phyloP scores from a whole-genome alignment of 2,888 invertebrate species.

The Chymomyza caudatula region DNA sequence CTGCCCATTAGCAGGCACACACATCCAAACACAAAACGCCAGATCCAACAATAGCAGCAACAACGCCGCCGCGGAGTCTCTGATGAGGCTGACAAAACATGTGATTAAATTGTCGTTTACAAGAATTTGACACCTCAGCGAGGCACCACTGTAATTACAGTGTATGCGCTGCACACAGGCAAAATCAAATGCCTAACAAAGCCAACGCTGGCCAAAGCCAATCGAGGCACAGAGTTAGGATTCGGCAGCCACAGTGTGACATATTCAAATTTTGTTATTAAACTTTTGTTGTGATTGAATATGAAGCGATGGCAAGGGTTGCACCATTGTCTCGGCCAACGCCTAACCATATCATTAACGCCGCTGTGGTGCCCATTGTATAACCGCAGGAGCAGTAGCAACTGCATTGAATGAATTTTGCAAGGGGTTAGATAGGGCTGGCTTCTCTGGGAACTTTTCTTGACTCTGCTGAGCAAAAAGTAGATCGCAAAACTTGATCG shows the following conservation, averaged over 20 bases:
- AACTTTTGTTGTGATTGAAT: conserved; percentile 47
- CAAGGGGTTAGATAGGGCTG: conserved; percentile 36
- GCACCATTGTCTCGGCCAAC: no score
- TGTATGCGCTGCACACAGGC: conserved; percentile 3
- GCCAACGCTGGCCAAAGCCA: conserved; percentile 23
- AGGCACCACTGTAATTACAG: conserved; percentile 50
- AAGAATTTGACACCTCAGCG: conserved; percentile 62
- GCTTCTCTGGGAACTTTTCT: conserved; percentile 37
- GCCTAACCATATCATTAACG: conserved; percentile 69
- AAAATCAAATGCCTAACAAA: conserved; percentile 51
- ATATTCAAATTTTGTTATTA: conserved; percentile 53
- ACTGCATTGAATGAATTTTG: no score
- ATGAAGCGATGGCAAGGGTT: conserved; percentile 44
- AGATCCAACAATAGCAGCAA: conserved; percentile 21
- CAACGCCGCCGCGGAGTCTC: conserved; percentile 4
- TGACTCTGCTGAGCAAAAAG: not conserved
- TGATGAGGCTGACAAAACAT: conserved; percentile 52
- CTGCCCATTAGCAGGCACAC: conserved; percentile 48
- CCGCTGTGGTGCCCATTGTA: conserved; percentile 73
- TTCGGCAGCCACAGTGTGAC: conserved; percentile 49
- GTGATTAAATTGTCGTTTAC: conserved; percentile 63
- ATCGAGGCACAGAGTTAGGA: conserved; percentile 46
- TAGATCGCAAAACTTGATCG: conserved; percentile 10
- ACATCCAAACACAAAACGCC: conserved; percentile 24
- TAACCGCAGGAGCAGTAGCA: conserved; percentile 52